phyloP scores from a whole-genome alignment of 2,113 vertebrate genomes.

The Calidris pugnax region DNA sequence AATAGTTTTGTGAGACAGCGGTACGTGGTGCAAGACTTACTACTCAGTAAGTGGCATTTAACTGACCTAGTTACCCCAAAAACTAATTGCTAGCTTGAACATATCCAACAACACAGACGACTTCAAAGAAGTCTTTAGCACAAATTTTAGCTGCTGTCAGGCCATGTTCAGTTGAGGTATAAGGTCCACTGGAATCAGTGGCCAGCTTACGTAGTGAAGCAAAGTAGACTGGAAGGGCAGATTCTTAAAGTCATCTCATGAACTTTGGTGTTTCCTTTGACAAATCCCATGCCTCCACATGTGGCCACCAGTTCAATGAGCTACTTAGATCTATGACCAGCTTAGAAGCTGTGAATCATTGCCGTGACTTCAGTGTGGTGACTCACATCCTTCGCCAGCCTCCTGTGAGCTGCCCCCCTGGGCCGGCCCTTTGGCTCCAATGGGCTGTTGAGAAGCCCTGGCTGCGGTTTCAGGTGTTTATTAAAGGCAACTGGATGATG shows the following conservation, averaged over 20 bases:
- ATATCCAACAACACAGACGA: not conserved
- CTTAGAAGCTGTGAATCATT: not conserved
- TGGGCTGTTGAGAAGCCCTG: not conserved
- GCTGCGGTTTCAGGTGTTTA: not conserved
- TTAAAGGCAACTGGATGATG: not conserved
- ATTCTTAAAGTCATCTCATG: not conserved
- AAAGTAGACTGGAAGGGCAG: not conserved
- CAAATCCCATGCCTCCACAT: not conserved
- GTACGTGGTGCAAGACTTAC: not conserved
- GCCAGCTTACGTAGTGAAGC: not conserved
- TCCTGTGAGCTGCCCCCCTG: not conserved
- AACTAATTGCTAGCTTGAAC: not conserved
- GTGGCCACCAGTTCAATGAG: not conserved
- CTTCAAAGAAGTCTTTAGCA: not conserved
- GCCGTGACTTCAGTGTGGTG: not conserved
- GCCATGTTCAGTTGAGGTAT: rapidly evolving
- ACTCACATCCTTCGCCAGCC: not conserved
- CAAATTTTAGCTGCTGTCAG: not conserved
- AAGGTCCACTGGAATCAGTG: not conserved
- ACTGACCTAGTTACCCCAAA: not conserved
- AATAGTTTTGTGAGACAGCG: not conserved
- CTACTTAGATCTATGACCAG: not conserved
- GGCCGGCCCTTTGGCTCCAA: not conserved
- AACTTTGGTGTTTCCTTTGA: not conserved
- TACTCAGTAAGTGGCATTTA: not conserved